Percentiles rank a stretch among this genome's conserved stretches.
Evolutionary conservation across 2,797 vertebrate species (phyloP).

Genomic region (Channallabes apus): DNA sequence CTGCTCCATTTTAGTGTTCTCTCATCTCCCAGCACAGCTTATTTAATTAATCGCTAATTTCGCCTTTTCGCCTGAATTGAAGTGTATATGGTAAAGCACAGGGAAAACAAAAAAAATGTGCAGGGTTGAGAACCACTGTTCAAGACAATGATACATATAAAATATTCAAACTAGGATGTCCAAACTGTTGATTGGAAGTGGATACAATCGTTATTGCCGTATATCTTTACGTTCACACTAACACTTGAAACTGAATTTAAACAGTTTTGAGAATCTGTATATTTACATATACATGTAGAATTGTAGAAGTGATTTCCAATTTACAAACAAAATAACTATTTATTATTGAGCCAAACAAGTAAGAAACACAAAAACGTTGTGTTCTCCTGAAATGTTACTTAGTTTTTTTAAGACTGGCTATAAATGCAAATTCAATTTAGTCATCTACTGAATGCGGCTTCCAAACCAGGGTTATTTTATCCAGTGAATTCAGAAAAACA

Average conservation of each 20-base stretch:
- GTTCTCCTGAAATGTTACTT: not conserved
- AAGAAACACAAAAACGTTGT: conserved; percentile 36
- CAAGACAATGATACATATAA: not conserved
- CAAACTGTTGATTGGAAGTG: conserved; percentile 6
- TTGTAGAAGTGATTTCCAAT: not conserved
- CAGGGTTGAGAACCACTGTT: no score
- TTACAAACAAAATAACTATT: not conserved
- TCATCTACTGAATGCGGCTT: not conserved
- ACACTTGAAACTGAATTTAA: conserved; percentile 16
- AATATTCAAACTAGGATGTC: conserved; percentile 3
- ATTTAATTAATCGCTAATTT: no score
- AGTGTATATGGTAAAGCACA: no score
- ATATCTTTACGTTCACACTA: conserved; percentile 63
- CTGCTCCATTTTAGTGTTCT: not conserved
- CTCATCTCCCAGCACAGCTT: not conserved
- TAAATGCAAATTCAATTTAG: not conserved
- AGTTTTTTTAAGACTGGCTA: not conserved
- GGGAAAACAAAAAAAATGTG: no score
- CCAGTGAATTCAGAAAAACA: not conserved
- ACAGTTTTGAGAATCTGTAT: not conserved
- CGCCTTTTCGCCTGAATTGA: no score
- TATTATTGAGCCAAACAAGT: conserved; percentile 4
- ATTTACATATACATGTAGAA: not conserved
- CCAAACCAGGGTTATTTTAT: not conserved
- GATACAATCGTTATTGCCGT: conserved; percentile 59